Conservation (phyloP, 2,888 invertebrate species). For the Apodemia mormo region DNA sequence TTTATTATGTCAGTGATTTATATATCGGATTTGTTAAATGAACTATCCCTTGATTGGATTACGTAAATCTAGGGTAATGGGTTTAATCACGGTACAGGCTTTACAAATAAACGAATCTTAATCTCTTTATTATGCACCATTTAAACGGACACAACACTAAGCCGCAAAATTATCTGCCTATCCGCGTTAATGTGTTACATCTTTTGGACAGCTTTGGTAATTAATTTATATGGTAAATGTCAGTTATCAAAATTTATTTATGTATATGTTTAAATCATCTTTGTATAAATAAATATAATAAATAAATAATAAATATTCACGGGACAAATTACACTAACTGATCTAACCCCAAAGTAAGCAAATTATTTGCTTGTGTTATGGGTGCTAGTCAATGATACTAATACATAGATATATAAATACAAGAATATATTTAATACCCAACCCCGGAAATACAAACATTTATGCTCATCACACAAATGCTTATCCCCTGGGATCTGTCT, state of each 20-base stretch:
- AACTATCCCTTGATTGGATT: not conserved
- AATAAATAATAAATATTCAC: no score
- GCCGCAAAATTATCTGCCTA: not conserved
- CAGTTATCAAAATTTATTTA: not conserved
- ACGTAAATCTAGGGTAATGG: constrained; percentile 3
- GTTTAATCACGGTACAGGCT: not conserved
- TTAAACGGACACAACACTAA: not conserved
- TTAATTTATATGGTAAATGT: not conserved
- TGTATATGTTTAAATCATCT: no score
- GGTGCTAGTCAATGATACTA: no score
- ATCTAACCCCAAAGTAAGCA: no score
- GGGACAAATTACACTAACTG: no score
- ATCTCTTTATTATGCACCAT: not conserved
- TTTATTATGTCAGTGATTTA: not conserved
- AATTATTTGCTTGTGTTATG: no score
- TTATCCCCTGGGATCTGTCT: no score
- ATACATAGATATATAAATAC: no score
- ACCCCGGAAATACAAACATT: no score
- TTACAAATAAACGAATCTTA: constrained; percentile 6
- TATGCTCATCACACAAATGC: no score
- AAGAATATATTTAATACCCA: no score
- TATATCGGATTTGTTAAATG: not conserved
- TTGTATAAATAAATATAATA: no score
- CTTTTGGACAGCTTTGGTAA: not conserved
- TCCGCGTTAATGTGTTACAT: not conserved